Conservation (phyloP, 2,888 invertebrate genomes). For the Epicampocera succincta region DNA sequence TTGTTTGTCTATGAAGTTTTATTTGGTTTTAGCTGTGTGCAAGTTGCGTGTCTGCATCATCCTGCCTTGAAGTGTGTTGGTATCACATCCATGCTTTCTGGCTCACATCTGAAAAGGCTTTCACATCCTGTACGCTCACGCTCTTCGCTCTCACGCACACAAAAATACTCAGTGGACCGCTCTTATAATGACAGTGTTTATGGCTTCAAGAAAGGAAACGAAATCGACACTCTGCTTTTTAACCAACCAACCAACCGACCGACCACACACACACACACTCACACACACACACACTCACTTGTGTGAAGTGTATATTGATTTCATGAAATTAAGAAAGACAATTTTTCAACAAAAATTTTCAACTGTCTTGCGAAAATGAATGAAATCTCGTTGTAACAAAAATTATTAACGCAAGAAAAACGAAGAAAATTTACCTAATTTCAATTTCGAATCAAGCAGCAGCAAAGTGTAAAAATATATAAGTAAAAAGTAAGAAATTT, state of each 20-base stretch:
- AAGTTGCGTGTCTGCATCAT: slow-evolving; percentile 6
- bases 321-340: slow-evolving; percentile 36
- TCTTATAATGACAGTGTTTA: slow-evolving; percentile 6
- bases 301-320: slow-evolving; percentile 56
- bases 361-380: slow-evolving; percentile 41
- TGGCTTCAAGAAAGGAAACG: slow-evolving; percentile 12
- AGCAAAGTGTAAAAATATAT: not conserved
- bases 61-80: slow-evolving; percentile 9
- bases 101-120: slow-evolving; percentile 55
- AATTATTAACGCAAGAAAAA: slow-evolving; percentile 7
- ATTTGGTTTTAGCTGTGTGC: slow-evolving; percentile 2
- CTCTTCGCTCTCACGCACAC: slow-evolving; percentile 2
- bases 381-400: slow-evolving; percentile 44
- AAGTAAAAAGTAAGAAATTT: not conserved
- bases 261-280: slow-evolving; percentile 12
- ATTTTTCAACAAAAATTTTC: slow-evolving; percentile 37
- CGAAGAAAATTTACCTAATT: slow-evolving; percentile 9
- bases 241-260: slow-evolving; percentile 18
- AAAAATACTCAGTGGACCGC: not conserved
- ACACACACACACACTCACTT: slow-evolving; percentile 12
- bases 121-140: slow-evolving; percentile 43
- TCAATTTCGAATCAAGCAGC: not conserved
- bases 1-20: not conserved
- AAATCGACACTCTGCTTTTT: slow-evolving; percentile 37
- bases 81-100: slow-evolving; percentile 69